Evolutionary conservation across 2,113 vertebrate species (phyloP).

Genomic region (Notothenia coriiceps): DNA sequence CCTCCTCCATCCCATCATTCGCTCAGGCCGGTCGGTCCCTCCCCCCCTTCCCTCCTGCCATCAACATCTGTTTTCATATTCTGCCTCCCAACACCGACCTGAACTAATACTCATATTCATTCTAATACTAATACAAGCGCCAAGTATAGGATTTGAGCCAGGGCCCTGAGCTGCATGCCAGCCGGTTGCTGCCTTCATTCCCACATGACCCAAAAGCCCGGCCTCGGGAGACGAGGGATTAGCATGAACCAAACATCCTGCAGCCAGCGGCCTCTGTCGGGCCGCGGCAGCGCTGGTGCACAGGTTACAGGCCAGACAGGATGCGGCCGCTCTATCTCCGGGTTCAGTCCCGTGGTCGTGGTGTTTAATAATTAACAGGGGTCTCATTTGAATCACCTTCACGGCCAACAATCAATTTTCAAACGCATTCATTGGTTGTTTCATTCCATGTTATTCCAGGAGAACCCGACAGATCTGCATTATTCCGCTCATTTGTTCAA

Average conservation of each 20-base stretch:
- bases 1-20: constrained; percentile 44
- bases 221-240: constrained; percentile 76
- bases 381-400: neutral
- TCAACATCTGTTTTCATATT: constrained; percentile 85
- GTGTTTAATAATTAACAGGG: constrained; percentile 12
- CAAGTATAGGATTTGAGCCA: constrained; percentile 80
- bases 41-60: constrained; percentile 67
- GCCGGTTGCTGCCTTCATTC: constrained; percentile 76
- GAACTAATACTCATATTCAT: constrained; percentile 82
- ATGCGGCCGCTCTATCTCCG: constrained; percentile 20
- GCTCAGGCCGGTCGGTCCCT: constrained; percentile 61
- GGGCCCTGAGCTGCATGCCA: constrained; percentile 76
- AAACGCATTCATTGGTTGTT: constrained; percentile 1
- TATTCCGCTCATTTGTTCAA: constrained; percentile 19
- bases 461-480: constrained; percentile 3
- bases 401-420: neutral
- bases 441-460: constrained; percentile 14
- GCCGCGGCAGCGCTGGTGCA: constrained; percentile 29
- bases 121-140: constrained; percentile 79
- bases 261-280: constrained; percentile 61
- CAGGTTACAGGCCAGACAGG: constrained; percentile 40
- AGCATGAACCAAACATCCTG: constrained; percentile 70
- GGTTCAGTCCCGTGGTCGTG: neutral
- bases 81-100: constrained; percentile 80
- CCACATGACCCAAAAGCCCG: constrained; percentile 78